phyloP scores from a whole-genome alignment of 2,888 invertebrate species.

The Tipula confusa region DNA sequence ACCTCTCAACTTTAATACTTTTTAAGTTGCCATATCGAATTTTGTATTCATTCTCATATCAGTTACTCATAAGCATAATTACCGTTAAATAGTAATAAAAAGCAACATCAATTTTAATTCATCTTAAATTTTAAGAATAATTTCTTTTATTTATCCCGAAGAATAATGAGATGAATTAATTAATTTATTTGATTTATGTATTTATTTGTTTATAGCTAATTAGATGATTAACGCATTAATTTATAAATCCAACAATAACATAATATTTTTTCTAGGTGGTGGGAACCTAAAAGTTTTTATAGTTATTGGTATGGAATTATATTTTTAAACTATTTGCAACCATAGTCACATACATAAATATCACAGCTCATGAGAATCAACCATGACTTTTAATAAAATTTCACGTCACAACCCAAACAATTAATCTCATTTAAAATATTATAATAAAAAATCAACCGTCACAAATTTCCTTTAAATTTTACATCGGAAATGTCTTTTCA shows the following conservation, averaged over 20 bases:
- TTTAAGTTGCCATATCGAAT: too few relatives aligned
- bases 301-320: too few relatives aligned
- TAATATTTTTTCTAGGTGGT: too few relatives aligned
- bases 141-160: background rate
- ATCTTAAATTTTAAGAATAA: background rate
- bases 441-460: background rate
- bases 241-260: too few relatives aligned
- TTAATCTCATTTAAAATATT: background rate
- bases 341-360: background rate
- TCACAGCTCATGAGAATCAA: background rate
- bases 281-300: too few relatives aligned
- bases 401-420: background rate
- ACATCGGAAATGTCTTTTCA: constrained; percentile 7
- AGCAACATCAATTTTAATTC: background rate
- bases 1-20: too few relatives aligned
- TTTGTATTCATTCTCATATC: too few relatives aligned
- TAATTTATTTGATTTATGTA: background rate
- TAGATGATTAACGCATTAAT: constrained; percentile 25
- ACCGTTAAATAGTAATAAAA: background rate
- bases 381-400: background rate
- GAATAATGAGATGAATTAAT: constrained; percentile 12
- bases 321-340: too few relatives aligned
- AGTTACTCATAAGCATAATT: background rate
- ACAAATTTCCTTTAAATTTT: background rate
- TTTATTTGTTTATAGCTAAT: background rate